Conservation (phyloP, 2,888 invertebrate genomes). For the Drosophila vallismaia region DNA sequence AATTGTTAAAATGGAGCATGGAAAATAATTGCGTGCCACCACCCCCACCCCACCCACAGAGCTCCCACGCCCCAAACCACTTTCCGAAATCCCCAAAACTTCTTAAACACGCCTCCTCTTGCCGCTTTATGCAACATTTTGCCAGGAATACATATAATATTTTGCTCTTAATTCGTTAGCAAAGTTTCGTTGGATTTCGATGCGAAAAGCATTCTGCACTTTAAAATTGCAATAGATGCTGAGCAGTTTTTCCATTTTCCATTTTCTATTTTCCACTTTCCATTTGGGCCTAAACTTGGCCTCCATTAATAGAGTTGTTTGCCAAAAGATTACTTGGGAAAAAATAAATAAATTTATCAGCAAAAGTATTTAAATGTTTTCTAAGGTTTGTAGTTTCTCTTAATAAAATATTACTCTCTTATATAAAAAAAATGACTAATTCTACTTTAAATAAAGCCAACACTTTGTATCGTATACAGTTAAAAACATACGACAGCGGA, state of each 20-base stretch:
- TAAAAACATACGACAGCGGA: too few relatives aligned
- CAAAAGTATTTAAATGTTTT: too few relatives aligned
- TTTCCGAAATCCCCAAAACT: neutral
- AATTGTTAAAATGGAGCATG: conserved; percentile 74
- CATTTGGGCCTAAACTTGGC: conserved; percentile 12
- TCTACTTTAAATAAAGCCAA: too few relatives aligned
- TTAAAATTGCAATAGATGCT: conserved; percentile 41
- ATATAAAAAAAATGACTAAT: too few relatives aligned
- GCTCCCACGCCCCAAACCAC: conserved; percentile 9
- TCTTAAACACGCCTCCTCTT: conserved; percentile 2
- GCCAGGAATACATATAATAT: conserved; percentile 33
- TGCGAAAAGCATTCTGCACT: conserved; percentile 15
- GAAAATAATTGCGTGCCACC: conserved; percentile 70
- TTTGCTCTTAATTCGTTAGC: conserved; percentile 44
- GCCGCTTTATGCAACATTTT: conserved; percentile 43
- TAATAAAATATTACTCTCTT: too few relatives aligned
- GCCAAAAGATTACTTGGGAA: neutral
- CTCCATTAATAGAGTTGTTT: conserved; percentile 12
- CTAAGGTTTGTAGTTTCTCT: too few relatives aligned
- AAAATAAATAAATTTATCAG: neutral
- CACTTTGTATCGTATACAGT: too few relatives aligned
- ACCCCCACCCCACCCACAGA: conserved; percentile 20
- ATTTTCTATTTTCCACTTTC: neutral
- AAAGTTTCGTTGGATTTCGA: conserved; percentile 34
- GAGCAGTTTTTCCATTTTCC: conserved; percentile 9